Evolutionary conservation across 2,797 vertebrate species (phyloP).

Genomic region (Brachyalestes nurse): DNA sequence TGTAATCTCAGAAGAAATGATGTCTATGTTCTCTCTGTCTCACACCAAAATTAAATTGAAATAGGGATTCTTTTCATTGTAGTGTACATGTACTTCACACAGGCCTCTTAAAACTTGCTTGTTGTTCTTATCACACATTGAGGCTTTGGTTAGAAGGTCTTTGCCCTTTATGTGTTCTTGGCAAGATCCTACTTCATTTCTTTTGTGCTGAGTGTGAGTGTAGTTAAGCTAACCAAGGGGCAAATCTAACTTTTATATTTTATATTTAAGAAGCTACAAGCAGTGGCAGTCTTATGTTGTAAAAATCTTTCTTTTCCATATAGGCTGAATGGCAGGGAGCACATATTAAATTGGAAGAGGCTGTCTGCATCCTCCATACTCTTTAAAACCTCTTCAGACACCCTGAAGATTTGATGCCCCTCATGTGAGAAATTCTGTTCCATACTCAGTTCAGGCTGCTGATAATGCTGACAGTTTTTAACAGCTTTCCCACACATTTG

Average conservation of each 20-base stretch:
- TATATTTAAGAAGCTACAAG: not conserved
- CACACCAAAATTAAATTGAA: not conserved
- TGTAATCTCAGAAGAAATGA: not conserved
- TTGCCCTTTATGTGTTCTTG: not conserved
- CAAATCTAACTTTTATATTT: not conserved
- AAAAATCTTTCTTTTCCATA: not conserved
- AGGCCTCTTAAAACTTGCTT: not conserved
- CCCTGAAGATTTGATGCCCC: not conserved
- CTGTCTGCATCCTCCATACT: not conserved
- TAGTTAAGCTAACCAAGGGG: not conserved
- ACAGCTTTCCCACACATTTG: not conserved
- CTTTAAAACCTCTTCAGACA: not conserved
- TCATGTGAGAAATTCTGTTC: not conserved
- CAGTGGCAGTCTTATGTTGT: not conserved
- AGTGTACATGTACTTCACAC: not conserved
- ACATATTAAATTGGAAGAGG: not conserved
- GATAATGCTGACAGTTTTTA: not conserved
- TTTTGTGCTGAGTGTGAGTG: not conserved
- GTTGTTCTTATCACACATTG: not conserved
- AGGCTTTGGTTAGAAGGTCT: not conserved
- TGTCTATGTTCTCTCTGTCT: not conserved
- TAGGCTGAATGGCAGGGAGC: not conserved
- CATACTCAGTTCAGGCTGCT: not conserved
- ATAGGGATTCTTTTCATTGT: too few species aligned
- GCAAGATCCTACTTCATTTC: not conserved